Evolutionary conservation across 2,888 invertebrate genomes (phyloP).

Genomic region (Bugulina stolonifera): DNA sequence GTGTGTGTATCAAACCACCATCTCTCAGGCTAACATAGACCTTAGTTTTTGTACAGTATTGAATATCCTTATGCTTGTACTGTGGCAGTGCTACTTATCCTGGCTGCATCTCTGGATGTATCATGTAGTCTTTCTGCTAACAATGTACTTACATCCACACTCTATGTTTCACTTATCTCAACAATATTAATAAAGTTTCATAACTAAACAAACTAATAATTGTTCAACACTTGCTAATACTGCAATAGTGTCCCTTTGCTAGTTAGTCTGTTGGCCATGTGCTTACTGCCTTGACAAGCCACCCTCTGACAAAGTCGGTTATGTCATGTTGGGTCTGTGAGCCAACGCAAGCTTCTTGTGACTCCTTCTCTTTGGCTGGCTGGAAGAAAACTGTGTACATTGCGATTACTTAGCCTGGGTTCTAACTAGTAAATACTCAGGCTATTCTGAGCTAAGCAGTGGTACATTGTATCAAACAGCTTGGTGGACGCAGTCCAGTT

Average conservation of each 20-base stretch:
- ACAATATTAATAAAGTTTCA: constrained; percentile 22
- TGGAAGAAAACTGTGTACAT: too few species aligned
- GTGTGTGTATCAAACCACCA: neutral
- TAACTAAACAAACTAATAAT: neutral
- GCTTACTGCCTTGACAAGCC: too few species aligned
- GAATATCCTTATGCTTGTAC: neutral
- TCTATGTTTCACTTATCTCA: neutral
- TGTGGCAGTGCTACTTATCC: neutral
- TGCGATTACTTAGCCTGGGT: too few species aligned
- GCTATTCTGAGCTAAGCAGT: too few species aligned
- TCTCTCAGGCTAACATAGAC: neutral
- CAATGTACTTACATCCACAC: neutral
- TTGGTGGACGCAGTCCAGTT: too few species aligned
- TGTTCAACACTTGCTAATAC: neutral
- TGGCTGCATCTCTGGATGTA: neutral
- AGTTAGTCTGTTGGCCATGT: too few species aligned
- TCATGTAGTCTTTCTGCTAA: neutral
- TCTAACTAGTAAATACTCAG: too few species aligned
- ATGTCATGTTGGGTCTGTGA: too few species aligned
- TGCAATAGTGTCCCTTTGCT: neutral
- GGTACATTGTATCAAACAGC: too few species aligned
- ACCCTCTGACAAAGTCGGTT: too few species aligned
- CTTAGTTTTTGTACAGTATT: neutral
- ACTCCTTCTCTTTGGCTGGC: too few species aligned
- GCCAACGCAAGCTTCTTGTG: too few species aligned